Base-by-base conservation (phyloP, 2,797 vertebrate species). In the Cossypha polioptera region DNA sequence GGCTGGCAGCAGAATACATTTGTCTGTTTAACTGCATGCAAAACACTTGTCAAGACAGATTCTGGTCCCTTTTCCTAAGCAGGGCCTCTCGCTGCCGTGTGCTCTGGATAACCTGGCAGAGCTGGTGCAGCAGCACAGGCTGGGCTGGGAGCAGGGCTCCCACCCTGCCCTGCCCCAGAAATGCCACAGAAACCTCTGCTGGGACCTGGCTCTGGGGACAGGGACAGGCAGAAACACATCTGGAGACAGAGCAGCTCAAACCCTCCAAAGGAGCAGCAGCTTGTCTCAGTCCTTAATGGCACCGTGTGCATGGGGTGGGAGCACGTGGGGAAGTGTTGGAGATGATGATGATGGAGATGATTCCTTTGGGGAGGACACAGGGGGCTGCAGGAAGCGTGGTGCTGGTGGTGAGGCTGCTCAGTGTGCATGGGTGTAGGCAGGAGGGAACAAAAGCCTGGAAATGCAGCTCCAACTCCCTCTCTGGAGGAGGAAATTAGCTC, bases 11-110 rank as follows among this genome's bases (percentile, higher is more conserved):
- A 91, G 97, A 97, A 98, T 97, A 96, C 97, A 97, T 97, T 96
- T 98, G 95, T 98, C 97, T 98, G 62, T 97, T 97, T 98, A 97
- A 97, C 96, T 91, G 96, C 95, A 97, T 96, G 97, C 97, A 98
- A 97, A 98, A 98, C 53, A 92, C 97, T 97, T 97, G 97, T 98
- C 97, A 97, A 96, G 97, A 90, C 38, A 93, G 95, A 97, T 97
- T 96, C 96, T 50, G 54, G 95, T 97, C 94, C 86, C 68, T 81
- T 85, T 35, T 87, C 78, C 62, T 40, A 76, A 54, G 48, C 66
- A 91, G 80, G 48, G 69, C 90, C 88, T 88, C 88, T 84, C 3
- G 2, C 86, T 88, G 40, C 86, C 69, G 59, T 33, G 86, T 69
- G 26, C 19, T 91, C 38, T 57, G 69, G 82, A 92, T 89, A 74